phyloP scores from a whole-genome alignment of 2,797 vertebrate species.

The Gymnothorax javanicus region DNA sequence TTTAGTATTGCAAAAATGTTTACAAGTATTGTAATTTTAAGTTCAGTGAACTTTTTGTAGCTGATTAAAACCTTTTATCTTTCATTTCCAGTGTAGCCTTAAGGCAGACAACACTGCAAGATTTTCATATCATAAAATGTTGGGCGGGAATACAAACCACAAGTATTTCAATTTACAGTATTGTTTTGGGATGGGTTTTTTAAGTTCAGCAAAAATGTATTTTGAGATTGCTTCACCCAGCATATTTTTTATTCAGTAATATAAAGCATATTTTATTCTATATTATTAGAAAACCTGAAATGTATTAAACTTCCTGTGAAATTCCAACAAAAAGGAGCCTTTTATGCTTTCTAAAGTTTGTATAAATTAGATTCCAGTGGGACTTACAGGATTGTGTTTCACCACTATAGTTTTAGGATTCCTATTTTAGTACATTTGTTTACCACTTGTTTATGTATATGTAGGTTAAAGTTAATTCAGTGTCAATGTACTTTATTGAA shows the following conservation, averaged over 20 bases:
- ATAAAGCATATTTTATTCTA: slow-evolving; percentile 99
- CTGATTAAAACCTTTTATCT: slow-evolving; percentile 83
- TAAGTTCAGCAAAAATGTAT: slow-evolving; percentile 87
- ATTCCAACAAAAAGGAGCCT: slow-evolving; percentile 82
- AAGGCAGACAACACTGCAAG: slow-evolving; percentile 97
- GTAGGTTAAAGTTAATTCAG: slow-evolving; percentile 98
- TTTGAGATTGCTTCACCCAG: slow-evolving; percentile 92
- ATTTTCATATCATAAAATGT: slow-evolving; percentile 92
- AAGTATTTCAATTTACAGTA: slow-evolving; percentile 90
- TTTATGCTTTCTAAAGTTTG: slow-evolving; percentile 96
- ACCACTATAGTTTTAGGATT: slow-evolving; percentile 99
- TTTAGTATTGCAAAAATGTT: slow-evolving; percentile 99
- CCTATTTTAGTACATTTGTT: slow-evolving; percentile 99
- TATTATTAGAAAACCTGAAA: slow-evolving; percentile 94
- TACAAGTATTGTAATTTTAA: slow-evolving; percentile 99
- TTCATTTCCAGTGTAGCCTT: slow-evolving; percentile 95
- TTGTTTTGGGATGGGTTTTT: slow-evolving; percentile 96
- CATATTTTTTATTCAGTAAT: slow-evolving; percentile 99
- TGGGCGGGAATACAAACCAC: slow-evolving; percentile 80
- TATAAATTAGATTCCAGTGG: slow-evolving; percentile 97
- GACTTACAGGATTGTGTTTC: slow-evolving; percentile 95
- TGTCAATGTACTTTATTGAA: slow-evolving; percentile 99
- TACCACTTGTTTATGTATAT: slow-evolving; percentile 99
- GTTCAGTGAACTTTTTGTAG: slow-evolving; percentile 99
- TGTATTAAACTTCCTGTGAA: slow-evolving; percentile 83